A percentile compares a stretch with the other conserved stretches of the same genome.
Conservation (phyloP, 1,140 invertebrate genomes). For the Bombus sibiricus region DNA sequence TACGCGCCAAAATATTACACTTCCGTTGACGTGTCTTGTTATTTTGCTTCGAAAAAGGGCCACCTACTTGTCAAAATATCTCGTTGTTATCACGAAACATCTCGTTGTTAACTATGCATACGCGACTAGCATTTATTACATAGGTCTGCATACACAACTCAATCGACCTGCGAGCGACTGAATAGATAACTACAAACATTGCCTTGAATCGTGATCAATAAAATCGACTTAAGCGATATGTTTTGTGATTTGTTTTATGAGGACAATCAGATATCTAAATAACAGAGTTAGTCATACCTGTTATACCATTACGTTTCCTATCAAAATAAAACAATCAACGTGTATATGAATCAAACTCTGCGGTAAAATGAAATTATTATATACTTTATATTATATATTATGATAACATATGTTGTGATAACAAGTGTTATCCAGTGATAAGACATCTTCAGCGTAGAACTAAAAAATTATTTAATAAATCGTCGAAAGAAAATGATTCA, state of each 20-base stretch:
- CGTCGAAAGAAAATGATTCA: too few relatives aligned
- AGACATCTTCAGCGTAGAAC: background rate
- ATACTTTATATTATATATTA: background rate
- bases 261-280: background rate
- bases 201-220: slow-evolving; percentile 24
- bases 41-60: slow-evolving; percentile 11
- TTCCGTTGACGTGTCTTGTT: background rate
- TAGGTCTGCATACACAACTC: slow-evolving; percentile 5
- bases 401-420: background rate
- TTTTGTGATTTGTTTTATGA: background rate
- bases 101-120: background rate
- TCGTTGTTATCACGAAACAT: slow-evolving; percentile 23
- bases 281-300: background rate
- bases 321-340: background rate
- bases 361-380: background rate
- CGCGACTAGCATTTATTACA: background rate
- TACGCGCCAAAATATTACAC: background rate
- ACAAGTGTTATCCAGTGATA: background rate
- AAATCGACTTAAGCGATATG: slow-evolving; percentile 26
- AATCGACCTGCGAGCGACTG: background rate
- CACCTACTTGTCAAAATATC: slow-evolving; percentile 11
- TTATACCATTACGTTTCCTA: background rate
- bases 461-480: background rate
- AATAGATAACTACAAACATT: slow-evolving; percentile 18
- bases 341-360: background rate